Evolutionary conservation across 2,888 invertebrate genomes (phyloP).

Genomic region (Parascotia fuliginaria): DNA sequence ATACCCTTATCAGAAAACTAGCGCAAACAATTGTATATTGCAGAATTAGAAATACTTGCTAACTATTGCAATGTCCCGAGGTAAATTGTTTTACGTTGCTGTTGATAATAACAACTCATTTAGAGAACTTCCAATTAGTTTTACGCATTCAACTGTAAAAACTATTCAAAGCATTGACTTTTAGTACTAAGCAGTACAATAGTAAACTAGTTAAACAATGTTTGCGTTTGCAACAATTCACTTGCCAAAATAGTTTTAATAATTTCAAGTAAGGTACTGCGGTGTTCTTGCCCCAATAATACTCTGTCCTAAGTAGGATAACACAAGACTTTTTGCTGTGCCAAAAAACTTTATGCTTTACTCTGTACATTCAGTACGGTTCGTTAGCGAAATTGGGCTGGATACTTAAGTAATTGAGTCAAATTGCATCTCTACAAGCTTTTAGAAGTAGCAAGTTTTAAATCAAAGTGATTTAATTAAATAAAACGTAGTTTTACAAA

Average conservation of each 20-base stretch:
- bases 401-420: conserved; percentile 65
- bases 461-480: too few species aligned
- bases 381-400: conserved; percentile 55
- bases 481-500: too few species aligned
- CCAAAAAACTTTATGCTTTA: conserved; percentile 61
- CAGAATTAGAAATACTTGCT: too few species aligned
- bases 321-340: conserved; percentile 46
- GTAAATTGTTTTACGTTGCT: too few species aligned
- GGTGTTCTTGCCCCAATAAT: conserved; percentile 35
- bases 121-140: conserved; percentile 4
- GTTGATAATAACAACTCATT: neutral
- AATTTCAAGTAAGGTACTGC: conserved; percentile 42
- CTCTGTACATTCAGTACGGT: conserved; percentile 47
- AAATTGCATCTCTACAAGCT: conserved; percentile 51
- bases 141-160: conserved; percentile 18
- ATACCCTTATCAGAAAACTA: too few species aligned
- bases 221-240: conserved; percentile 7
- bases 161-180: conserved; percentile 4
- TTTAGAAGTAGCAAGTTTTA: conserved; percentile 5
- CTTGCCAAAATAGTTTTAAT: conserved; percentile 39
- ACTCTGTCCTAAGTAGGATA: conserved; percentile 17
- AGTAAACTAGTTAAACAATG: conserved; percentile 17
- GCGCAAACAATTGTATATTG: too few species aligned
- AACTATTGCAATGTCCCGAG: too few species aligned
- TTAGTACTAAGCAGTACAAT: conserved; percentile 8